phyloP scores from a whole-genome alignment of 2,888 invertebrate species.

The Caenorhabditis imperialis region DNA sequence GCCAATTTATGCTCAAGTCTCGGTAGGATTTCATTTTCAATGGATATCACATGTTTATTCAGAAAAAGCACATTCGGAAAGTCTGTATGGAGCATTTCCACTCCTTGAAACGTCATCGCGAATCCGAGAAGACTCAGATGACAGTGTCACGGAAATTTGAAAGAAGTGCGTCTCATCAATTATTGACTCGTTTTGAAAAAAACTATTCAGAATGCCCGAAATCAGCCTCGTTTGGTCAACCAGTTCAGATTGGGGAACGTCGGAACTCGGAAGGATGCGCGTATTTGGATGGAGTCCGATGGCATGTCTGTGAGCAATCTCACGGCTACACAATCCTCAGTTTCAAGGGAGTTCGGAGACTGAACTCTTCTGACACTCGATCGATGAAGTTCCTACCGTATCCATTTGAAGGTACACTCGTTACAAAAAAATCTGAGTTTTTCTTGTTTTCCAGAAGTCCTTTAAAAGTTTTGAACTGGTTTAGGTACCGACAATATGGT shows the following conservation, averaged over 20 bases:
- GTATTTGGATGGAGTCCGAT: conserved; percentile 47
- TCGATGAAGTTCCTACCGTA: conserved; percentile 56
- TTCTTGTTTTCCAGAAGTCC: background rate
- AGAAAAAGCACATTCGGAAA: conserved; percentile 53
- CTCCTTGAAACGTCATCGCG: conserved; percentile 34
- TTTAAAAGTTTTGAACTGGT: background rate
- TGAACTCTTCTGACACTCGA: conserved; percentile 51
- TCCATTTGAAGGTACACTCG: conserved; percentile 48
- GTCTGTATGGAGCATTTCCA: conserved; percentile 54
- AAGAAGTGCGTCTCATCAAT: conserved; percentile 22
- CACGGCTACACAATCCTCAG: conserved; percentile 62
- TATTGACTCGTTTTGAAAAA: background rate
- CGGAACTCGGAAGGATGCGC: conserved; percentile 53
- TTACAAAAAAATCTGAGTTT: too few relatives aligned
- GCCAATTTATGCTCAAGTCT: conserved; percentile 51
- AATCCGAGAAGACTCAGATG: conserved; percentile 19
- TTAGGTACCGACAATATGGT: conserved; percentile 58
- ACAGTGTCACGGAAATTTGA: conserved; percentile 27
- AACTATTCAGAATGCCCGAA: conserved; percentile 48
- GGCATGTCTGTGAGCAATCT: conserved; percentile 61
- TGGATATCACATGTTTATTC: conserved; percentile 11
- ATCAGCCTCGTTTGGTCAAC: conserved; percentile 34
- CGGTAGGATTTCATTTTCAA: conserved; percentile 11
- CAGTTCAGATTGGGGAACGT: conserved; percentile 42
- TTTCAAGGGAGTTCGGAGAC: conserved; percentile 41